These are phyloP conservation scores for Muscidifurax raptorellus DNA, from an alignment of 1,140 invertebrate genomes.

Conservation along the genomic window DNA sequence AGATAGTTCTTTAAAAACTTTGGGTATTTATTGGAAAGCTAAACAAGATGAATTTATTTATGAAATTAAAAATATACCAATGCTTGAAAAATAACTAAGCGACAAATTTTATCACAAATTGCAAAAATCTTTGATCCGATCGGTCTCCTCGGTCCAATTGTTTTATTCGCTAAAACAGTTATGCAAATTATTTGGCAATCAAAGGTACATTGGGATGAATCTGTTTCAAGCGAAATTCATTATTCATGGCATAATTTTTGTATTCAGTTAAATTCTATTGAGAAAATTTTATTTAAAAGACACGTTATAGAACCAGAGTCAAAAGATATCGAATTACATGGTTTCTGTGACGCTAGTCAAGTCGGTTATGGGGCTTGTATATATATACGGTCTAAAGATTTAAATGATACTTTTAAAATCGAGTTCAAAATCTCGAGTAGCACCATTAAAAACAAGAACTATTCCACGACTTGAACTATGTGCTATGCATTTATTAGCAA, in stretches of 20 bases:
- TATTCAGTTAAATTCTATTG: constrained; percentile 20
- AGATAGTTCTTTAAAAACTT: constrained; percentile 24
- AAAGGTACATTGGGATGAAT: constrained; percentile 40
- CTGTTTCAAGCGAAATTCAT: background rate
- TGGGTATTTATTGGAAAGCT: constrained; percentile 29
- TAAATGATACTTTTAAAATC: too few relatives aligned
- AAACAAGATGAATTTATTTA: background rate
- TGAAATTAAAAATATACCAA: background rate
- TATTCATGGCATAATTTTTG: constrained; percentile 23
- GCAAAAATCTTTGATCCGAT: constrained; percentile 48
- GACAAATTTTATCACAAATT: constrained; percentile 27
- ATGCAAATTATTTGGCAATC: constrained; percentile 34
- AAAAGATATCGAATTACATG: background rate
- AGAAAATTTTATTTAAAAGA: background rate
- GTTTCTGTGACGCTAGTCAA: constrained; percentile 24
- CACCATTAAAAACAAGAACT: constrained; percentile 58
- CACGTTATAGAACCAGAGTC: background rate
- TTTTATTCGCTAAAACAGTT: constrained; percentile 8
- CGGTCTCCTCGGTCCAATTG: constrained; percentile 24
- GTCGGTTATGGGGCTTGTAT: constrained; percentile 45
- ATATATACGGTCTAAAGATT: constrained; percentile 56
- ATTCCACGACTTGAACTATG: background rate
- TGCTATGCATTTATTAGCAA: background rate
- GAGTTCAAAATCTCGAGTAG: too few relatives aligned
- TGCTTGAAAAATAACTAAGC: constrained; percentile 7